Conservation (phyloP, 2,113 vertebrate genomes). For the Marmota flaviventris region DNA sequence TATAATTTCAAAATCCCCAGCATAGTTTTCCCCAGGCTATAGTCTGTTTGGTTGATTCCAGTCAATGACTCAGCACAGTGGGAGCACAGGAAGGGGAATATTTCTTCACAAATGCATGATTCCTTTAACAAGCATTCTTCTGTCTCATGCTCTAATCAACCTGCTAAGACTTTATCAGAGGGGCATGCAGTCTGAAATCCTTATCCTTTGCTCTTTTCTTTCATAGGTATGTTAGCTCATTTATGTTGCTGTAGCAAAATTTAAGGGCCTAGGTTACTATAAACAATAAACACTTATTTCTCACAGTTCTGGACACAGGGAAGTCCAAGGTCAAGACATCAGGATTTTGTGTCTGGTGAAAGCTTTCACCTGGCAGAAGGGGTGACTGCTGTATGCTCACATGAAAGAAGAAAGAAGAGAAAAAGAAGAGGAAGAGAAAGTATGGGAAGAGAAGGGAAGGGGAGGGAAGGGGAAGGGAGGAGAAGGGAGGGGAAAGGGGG, state of each 20-base stretch:
- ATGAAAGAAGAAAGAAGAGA: background rate
- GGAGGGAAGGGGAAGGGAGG: too few species aligned
- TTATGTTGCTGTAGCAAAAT: background rate
- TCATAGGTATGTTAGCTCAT: background rate
- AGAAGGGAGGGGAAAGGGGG: too few species aligned
- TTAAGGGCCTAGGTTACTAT: background rate
- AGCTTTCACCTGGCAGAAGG: background rate
- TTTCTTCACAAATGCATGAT: background rate
- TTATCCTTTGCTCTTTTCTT: background rate
- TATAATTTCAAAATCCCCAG: background rate
- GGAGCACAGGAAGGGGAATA: accelerated
- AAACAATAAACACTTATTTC: background rate
- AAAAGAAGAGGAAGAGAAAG: background rate
- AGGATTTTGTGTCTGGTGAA: background rate
- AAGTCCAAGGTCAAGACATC: background rate
- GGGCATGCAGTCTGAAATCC: background rate
- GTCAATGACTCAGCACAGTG: too few species aligned
- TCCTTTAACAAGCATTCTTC: background rate
- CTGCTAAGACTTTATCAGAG: background rate
- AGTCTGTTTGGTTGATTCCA: background rate
- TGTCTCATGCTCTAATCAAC: background rate
- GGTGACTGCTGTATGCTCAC: background rate
- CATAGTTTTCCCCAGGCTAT: background rate
- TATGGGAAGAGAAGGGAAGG: too few species aligned
- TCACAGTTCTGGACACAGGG: background rate